Conservation (phyloP, 2,797 vertebrate species). For the Anolis apletophallus region DNA sequence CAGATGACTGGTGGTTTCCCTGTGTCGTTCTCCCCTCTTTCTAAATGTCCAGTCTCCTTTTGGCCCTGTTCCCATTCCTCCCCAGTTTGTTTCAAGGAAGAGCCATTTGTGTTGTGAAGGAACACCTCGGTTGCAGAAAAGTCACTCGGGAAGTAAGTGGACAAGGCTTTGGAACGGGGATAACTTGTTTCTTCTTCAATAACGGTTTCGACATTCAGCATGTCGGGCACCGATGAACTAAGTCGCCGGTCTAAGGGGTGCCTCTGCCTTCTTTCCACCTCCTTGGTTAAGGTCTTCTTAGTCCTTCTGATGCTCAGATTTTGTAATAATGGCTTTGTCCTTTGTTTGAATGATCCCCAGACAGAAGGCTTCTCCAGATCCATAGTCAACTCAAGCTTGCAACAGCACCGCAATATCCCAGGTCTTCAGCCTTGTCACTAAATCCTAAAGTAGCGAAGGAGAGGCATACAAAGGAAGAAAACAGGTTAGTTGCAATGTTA, state of each 20-base stretch:
- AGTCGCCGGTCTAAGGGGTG: slow-evolving; percentile 74
- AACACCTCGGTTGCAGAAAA: slow-evolving; percentile 65
- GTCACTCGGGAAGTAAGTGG: slow-evolving; percentile 65
- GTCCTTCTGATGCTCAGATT: slow-evolving; percentile 75
- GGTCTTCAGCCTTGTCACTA: not conserved
- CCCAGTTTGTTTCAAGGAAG: slow-evolving; percentile 31
- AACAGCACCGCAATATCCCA: not conserved
- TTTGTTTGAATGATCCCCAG: slow-evolving; percentile 81
- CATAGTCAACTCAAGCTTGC: slow-evolving; percentile 67
- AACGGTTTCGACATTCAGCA: slow-evolving; percentile 73
- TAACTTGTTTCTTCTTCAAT: slow-evolving; percentile 55
- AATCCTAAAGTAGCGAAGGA: slow-evolving; percentile 59
- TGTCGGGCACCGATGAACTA: slow-evolving; percentile 79
- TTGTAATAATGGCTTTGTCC: slow-evolving; percentile 76
- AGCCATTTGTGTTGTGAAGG: slow-evolving; percentile 63
- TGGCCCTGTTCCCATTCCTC: slow-evolving; percentile 70
- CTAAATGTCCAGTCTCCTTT: slow-evolving; percentile 12
- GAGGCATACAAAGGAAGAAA: slow-evolving; percentile 45
- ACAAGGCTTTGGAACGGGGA: slow-evolving; percentile 56
- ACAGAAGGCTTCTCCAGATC: slow-evolving; percentile 81
- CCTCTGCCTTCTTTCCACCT: slow-evolving; percentile 56
- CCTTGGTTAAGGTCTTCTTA: slow-evolving; percentile 71
- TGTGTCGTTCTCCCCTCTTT: not conserved
- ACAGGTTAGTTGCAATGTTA: slow-evolving; percentile 49
- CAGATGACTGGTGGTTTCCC: not conserved